These are phyloP conservation scores for Dendrolimus punctatus DNA, from an alignment of 1,140 invertebrate species.

Conservation along the genomic window DNA sequence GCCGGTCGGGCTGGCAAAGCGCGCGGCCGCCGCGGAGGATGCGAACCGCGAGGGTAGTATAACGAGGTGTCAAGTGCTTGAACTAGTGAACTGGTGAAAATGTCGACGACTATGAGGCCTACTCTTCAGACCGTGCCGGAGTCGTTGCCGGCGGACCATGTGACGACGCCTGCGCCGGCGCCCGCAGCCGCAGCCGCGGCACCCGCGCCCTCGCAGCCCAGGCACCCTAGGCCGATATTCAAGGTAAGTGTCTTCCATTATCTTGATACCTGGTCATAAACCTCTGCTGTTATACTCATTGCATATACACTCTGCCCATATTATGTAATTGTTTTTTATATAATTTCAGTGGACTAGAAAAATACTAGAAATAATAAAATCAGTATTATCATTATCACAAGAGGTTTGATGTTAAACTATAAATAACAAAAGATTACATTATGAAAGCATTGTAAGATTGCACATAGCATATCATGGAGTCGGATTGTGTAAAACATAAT, in stretches of 20 bases:
- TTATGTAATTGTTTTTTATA: too few relatives aligned
- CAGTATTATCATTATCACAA: conserved; percentile 14
- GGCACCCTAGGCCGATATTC: conserved; percentile 68
- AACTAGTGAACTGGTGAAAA: conserved; percentile 61
- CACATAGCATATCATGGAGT: conserved; percentile 5
- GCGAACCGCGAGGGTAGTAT: conserved; percentile 52
- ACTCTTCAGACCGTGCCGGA: conserved; percentile 97
- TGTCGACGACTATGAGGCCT: conserved; percentile 93
- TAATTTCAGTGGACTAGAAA: too few relatives aligned
- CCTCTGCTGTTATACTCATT: neutral
- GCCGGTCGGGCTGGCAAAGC: conserved; percentile 38
- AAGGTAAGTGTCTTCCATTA: conserved; percentile 51
- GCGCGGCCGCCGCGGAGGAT: conserved; percentile 46
- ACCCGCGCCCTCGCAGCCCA: conserved; percentile 49
- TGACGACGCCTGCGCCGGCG: conserved; percentile 72
- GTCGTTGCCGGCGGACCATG: conserved; percentile 92
- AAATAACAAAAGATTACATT: conserved; percentile 14
- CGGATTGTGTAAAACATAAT: conserved; percentile 11
- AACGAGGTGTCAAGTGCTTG: conserved; percentile 53
- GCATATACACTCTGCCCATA: too few relatives aligned
- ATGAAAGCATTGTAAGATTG: conserved; percentile 13
- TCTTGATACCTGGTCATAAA: conserved; percentile 27
- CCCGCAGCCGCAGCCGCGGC: conserved; percentile 52
- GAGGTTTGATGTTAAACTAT: conserved; percentile 8
- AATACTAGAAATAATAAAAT: neutral